Conservation (phyloP, 2,797 vertebrate genomes). For the Glyptemys insculpta region DNA sequence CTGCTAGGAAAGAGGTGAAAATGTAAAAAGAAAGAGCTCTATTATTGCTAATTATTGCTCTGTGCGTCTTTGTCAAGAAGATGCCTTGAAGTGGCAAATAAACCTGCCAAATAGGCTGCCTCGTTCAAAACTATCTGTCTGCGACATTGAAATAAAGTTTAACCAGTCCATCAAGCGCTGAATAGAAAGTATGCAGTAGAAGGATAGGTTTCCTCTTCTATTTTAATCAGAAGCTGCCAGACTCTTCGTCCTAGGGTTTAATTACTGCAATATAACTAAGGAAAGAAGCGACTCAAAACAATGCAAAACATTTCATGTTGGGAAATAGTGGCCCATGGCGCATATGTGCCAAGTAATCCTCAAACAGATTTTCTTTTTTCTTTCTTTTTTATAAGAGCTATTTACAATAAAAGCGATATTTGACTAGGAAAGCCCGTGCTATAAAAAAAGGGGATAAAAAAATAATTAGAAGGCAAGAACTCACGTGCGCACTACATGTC, state of each 20-base stretch:
- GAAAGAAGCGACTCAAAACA: conserved; percentile 30
- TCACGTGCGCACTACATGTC: conserved; percentile 63
- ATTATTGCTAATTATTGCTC: not conserved
- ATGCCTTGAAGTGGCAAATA: not conserved
- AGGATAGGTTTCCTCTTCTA: not conserved
- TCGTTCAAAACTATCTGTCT: not conserved
- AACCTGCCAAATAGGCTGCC: not conserved
- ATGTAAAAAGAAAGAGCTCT: not conserved
- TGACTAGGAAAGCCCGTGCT: not conserved
- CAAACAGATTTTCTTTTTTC: not conserved
- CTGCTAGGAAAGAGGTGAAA: not conserved
- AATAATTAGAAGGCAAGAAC: conserved; percentile 59
- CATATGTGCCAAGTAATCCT: not conserved
- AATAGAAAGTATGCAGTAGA: not conserved
- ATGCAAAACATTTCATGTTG: not conserved
- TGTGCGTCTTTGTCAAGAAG: not conserved
- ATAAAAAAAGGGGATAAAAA: conserved; percentile 29
- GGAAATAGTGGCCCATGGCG: not conserved
- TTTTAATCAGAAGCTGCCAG: not conserved
- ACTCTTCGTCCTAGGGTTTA: not conserved
- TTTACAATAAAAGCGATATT: conserved; percentile 9
- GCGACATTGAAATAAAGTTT: not conserved
- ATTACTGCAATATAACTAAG: conserved; percentile 2
- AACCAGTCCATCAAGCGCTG: not conserved
- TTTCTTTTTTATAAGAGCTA: not conserved